Base-by-base conservation (phyloP, 2,797 vertebrate species). In the Pipistrellus nathusii region DNA sequence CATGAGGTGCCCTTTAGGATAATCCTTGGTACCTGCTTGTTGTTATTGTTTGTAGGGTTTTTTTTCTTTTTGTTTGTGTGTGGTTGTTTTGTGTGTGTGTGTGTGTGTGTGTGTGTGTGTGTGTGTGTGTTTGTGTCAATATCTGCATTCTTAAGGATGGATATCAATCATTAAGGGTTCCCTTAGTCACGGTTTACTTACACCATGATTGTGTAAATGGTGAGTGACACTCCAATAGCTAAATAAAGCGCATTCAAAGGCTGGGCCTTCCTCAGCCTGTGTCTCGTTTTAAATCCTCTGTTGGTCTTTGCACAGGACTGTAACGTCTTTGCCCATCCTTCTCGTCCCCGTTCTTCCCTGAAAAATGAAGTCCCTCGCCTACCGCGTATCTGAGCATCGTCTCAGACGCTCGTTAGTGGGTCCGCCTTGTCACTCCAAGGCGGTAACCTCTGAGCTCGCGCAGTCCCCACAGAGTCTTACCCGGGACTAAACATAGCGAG, bases 401-500 rank as follows among this genome's bases (percentile, higher is more conserved):
- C 41, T 91, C 57, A 46, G 57, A 30, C 44, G n/a, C 55, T 89
- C 2, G 32, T 78, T 11, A 83, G 38, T 15, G 55, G 53, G 17
- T 11, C 5, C 8, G 21, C 51, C 68, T 46, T 66, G n/a, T 69
- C 69, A 27, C 53, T 93, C 44, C 32, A 69, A 87, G 84, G 86
- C 6, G 12, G 46, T 44, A 68, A 57, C 64, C 72, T 85, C 46
- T 55, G 48, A 76, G 85, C n/a, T 82, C 57, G n/a, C 82, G 38
- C n/a, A 94, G 68, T 75, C 30, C 85, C 76, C 46, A 12, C 75
- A 83, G 72, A 23, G 48, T 84, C 62, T 91, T 53, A 46, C 71
- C 59, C 66, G 64, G 92, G 46, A 92, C 53, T 66, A 83, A 84
- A 93, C n/a, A 57, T 38, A 73, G 75, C 38, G 46, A 66, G 55